These are phyloP conservation scores for Drosophila repleta DNA, from an alignment of 1,140 invertebrate genomes.

Conservation along the genomic window DNA sequence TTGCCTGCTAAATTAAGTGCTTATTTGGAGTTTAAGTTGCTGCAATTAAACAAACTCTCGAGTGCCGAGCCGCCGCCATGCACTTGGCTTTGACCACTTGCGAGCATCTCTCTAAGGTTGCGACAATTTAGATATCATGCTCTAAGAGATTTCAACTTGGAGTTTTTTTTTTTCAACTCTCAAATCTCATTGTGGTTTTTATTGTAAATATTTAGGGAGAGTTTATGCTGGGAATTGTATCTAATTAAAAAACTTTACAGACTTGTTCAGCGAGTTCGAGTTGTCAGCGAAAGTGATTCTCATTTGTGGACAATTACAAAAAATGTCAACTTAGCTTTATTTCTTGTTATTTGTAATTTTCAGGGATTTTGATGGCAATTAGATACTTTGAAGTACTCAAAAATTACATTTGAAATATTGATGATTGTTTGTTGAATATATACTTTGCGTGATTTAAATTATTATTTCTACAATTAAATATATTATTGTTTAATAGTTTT, in stretches of 20 bases:
- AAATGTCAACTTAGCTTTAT: not conserved
- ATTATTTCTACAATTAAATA: too few species aligned
- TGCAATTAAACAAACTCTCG: constrained; percentile 72
- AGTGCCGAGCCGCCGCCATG: constrained; percentile 33
- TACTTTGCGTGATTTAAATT: too few species aligned
- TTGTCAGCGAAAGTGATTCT: constrained; percentile 36
- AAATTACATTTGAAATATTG: too few species aligned
- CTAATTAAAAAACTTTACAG: constrained; percentile 70
- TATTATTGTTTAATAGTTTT: too few species aligned
- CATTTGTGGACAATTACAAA: not conserved
- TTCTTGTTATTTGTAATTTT: not conserved
- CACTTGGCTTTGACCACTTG: constrained; percentile 49
- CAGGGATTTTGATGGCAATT: not conserved
- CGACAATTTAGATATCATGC: constrained; percentile 7
- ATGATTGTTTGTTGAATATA: too few species aligned
- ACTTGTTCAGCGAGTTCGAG: constrained; percentile 32
- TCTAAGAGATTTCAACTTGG: too few species aligned
- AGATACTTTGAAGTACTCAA: too few species aligned
- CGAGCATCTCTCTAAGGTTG: constrained; percentile 37
- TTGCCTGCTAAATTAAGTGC: constrained; percentile 81
- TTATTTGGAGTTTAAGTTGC: constrained; percentile 79
- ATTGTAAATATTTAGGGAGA: constrained; percentile 9
- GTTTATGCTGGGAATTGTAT: constrained; percentile 3
- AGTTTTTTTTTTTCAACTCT: constrained; percentile 28
- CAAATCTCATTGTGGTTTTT: not conserved